A percentile compares a stretch with the other conserved stretches of the same genome.
Conservation (phyloP, 2,113 vertebrate genomes). For the Chiloscyllium plagiosum region DNA sequence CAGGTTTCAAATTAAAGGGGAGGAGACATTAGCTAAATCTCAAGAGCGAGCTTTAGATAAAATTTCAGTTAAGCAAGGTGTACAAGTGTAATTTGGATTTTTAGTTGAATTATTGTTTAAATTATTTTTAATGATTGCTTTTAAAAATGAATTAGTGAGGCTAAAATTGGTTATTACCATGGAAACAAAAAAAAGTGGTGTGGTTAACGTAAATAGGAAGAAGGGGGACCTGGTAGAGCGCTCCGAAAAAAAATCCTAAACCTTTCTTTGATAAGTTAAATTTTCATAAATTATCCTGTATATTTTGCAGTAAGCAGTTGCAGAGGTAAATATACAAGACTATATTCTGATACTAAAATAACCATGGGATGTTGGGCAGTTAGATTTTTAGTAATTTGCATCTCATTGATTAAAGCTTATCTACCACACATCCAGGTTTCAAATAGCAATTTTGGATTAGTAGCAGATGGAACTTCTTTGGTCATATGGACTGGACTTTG, state of each 20-base stretch:
- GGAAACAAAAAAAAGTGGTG: background rate
- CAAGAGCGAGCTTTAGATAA: background rate
- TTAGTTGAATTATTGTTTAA: background rate
- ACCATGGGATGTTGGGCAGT: background rate
- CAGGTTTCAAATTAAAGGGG: background rate
- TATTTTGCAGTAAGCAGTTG: background rate
- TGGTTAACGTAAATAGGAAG: background rate
- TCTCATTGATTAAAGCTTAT: background rate
- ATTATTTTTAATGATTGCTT: background rate
- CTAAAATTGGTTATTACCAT: background rate
- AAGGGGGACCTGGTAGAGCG: background rate
- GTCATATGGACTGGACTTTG: background rate
- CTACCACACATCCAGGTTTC: background rate
- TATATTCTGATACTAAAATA: background rate
- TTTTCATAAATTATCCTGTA: background rate
- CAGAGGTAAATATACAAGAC: background rate
- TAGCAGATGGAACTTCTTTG: background rate
- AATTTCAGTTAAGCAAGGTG: background rate
- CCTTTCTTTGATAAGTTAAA: background rate
- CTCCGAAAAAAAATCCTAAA: background rate
- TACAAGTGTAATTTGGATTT: background rate
- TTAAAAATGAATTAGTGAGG: background rate
- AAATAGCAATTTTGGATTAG: background rate
- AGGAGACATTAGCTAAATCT: background rate
- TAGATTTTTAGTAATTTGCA: background rate